Conservation (phyloP, 1,140 invertebrate genomes). For the Centruroides sculpturatus region DNA sequence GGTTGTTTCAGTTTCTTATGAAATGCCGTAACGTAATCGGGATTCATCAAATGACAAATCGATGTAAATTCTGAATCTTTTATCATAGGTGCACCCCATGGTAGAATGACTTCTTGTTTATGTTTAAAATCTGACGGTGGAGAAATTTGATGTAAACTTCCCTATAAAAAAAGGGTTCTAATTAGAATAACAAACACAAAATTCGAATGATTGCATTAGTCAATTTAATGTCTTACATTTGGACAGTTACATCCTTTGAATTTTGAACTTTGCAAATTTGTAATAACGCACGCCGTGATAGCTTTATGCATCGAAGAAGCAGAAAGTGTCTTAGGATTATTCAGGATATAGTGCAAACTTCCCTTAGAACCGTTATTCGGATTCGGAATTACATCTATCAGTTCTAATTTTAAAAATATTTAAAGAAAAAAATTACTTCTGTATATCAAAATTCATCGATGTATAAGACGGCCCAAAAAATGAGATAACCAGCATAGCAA, state of each 20-base stretch:
- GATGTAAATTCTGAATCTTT: too few species aligned
- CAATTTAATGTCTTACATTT: neutral
- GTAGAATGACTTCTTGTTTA: neutral
- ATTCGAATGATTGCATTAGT: too few species aligned
- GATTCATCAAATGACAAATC: neutral
- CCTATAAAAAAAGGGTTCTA: neutral
- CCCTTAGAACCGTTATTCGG: slow-evolving; percentile 13
- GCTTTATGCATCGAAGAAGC: neutral
- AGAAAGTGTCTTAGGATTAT: neutral
- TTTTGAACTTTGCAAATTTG: neutral
- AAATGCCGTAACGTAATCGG: slow-evolving; percentile 8
- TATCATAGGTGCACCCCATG: neutral
- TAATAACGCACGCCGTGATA: neutral
- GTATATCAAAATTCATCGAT: too few species aligned
- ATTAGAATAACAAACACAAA: neutral
- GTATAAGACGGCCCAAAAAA: too few species aligned
- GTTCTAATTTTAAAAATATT: slow-evolving; percentile 1
- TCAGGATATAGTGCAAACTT: slow-evolving; percentile 11
- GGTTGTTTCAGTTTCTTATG: slow-evolving; percentile 5
- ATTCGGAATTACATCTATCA: slow-evolving; percentile 5
- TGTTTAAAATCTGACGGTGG: too few species aligned
- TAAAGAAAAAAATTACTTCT: neutral
- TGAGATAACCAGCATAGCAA: too few species aligned
- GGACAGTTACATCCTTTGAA: neutral
- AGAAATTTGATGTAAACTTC: too few species aligned